A percentile compares a stretch with the other conserved stretches of the same genome.
Conservation (phyloP, 2,888 invertebrate species). For the Papilio elwesi region DNA sequence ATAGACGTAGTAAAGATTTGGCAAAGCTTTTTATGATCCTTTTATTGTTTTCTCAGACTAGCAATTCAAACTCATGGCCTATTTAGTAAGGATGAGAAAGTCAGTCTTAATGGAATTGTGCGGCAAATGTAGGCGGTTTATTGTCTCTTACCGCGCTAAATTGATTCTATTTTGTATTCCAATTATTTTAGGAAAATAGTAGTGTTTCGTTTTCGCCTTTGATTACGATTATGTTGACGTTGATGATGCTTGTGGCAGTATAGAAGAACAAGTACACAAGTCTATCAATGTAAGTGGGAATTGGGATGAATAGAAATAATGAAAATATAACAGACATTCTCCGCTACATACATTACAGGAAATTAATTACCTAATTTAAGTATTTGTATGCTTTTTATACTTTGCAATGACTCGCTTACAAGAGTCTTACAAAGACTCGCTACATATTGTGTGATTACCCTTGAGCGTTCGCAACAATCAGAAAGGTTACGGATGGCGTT, state of each 20-base stretch:
- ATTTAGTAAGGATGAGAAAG: conserved; percentile 38
- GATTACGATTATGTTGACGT: not conserved
- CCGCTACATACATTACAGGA: too few relatives aligned
- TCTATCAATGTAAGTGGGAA: too few relatives aligned
- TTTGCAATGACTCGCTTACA: too few relatives aligned
- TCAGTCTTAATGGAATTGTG: conserved; percentile 36
- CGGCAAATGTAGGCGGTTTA: conserved; percentile 27
- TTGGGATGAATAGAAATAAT: too few relatives aligned
- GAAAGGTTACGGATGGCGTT: too few relatives aligned
- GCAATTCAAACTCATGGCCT: conserved; percentile 38
- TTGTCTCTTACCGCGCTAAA: conserved; percentile 2
- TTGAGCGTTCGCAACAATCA: not conserved
- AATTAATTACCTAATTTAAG: too few relatives aligned
- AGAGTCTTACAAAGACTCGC: too few relatives aligned
- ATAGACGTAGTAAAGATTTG: conserved; percentile 61
- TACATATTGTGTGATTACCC: too few relatives aligned
- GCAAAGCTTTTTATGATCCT: conserved; percentile 54
- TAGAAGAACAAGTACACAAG: too few relatives aligned
- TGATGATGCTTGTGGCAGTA: not conserved
- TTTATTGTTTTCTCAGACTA: conserved; percentile 46
- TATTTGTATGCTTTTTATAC: too few relatives aligned
- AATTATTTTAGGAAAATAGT: conserved; percentile 6
- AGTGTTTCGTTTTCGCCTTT: not conserved
- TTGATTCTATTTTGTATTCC: conserved; percentile 26
- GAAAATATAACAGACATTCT: too few relatives aligned